Base-by-base conservation (phyloP, 1,140 invertebrate species). In the Akabosia matsudoensis region DNA sequence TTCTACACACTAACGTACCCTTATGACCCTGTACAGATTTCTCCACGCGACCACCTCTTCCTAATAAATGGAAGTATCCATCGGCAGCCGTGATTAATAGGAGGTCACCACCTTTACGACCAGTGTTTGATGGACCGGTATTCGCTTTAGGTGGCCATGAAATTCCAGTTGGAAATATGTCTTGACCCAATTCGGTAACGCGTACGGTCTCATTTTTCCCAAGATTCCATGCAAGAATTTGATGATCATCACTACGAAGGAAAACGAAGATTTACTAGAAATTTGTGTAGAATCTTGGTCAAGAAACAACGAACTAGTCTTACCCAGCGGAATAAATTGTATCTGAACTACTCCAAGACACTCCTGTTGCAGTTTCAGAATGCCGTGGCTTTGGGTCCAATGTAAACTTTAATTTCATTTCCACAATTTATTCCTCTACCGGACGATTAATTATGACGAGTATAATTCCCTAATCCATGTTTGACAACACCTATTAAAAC, bases 21-120 rank as follows among this genome's bases (percentile, higher is more conserved):
- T 92, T 91, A 84, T 99, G 97, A 56, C 95, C 97, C 70, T 93
- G 92, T 0, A 98, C 90, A 80, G 88, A 92, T 84, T 97, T 95
- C 84, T 99, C 97, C 75, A 97, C 91, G 52, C 95, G 88, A 7
- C 96, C 96, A 84, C 89, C 92, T 84, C 92, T 91, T 83, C 92
- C 94, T 0, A 98, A 86, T 67, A 99, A 90, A 83, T 96, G 90
- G 84, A 94, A 94, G 85, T 92, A 94, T n/a, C 92, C 91, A 88
- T 98, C 95, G n/a, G 92, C 92, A 70, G 93, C 92, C 33, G 93
- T 92, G 4, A 98, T 88, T 26, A 96, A 88, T 82, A 98, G 89
- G 31, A 95, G 88, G 83, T 98, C 96, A 73, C 90, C 88, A 37
- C 90, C 89, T 82, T 93, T 91, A 83, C 91, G 90, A 13, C 74